Evolutionary conservation across 2,888 invertebrate genomes (phyloP), one percentile per base, ranked within the genome.

Genomic region (Emesis furor): DNA sequence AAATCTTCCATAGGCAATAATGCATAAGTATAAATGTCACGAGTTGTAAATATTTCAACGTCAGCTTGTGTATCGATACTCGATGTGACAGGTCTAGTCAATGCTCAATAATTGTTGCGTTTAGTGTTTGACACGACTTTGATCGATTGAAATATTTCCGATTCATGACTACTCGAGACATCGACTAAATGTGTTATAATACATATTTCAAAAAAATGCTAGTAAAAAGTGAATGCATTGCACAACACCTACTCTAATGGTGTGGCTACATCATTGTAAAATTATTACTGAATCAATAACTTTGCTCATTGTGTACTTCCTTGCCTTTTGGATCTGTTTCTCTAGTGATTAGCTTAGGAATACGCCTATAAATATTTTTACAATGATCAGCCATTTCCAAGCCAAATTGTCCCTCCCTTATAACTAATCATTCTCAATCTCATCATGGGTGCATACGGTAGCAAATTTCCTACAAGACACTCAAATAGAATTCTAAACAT

Each of bases 121-220:
- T 88, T 88, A 91, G 93, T 91, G 91, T 91, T 90, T 39, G 92
- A 91, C 91, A 90, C 90, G 88, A 87, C 77, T 79, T 84, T 78
- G 88, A 83, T 82, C 84, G 79, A 81, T 93, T 93, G 95, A 91
- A 93, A 94, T 94, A 93, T 93, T 93, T 93, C 92, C 92, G 86
- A 92, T 85, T 78, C 92, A 90, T 90, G 92, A 91, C 92, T 85
- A 92, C 90, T 95, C 95, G 95, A 96, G 95, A 96, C 96, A 96
- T 96, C 96, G 96, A 96, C 93, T 95, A 95, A 96, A 95, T 95
- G 95, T 96, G 95, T 95, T 95, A 96, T 94, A 94, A 93, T 94
- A 93, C 94, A 94, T 94, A 94, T 92, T 92, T 94, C 93, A n/a
- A n/a, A 93, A 92, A 46, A 92, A 91, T 92, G 93, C 90, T 92